Evolutionary conservation across 2,113 vertebrate species (phyloP), one percentile per base, ranked within the genome.

Genomic region (Atrichornis clamosus): DNA sequence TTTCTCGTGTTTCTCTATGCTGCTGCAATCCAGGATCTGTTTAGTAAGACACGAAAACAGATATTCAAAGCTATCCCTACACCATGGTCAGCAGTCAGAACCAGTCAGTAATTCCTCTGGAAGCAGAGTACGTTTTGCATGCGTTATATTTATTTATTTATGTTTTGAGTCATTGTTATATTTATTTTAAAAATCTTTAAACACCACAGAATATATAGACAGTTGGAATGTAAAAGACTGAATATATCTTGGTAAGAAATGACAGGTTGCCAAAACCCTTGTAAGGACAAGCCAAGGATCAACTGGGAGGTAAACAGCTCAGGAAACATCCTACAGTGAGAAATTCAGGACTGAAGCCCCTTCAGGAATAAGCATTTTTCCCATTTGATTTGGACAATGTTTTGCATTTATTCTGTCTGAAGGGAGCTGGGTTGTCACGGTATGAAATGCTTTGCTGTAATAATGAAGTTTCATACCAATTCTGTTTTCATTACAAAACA

Each of bases 401-500:
- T 58, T 76, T 80, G 10, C 41, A 39, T 60, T 78, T 72, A 33
- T 90, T 69, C 41, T 49, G 27, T 44, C 60, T 56, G 73, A 75
- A 69, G 62, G 46, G 15, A 88, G 15, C 26, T 58, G 28, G 21
- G 75, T 33, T 77, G 60, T 68, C 80, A 87, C 44, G 32, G 47
- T 33, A 60, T 87, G 52, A 95, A 92, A 82, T 72, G 26, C 28
- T 75, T 78, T 84, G 41, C 53, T 53, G 3, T 33, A 84, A 72
- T 88, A 90, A 89, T 30, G 30, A 91, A 69, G 20, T 90, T 96
- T 92, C 83, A 95, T 70, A 87, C 18, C 52, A 84, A 70, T 89
- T 87, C 52, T 58, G 64, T 67, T 95, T 81, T 74, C 28, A 49
- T 79, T 82, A 84, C 44, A 75, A 84, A 91, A 83, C 20, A 92